These are phyloP conservation scores for Lepilemur ruficaudatus DNA, from an alignment of 2,797 vertebrate genomes.

Conservation along the genomic window DNA sequence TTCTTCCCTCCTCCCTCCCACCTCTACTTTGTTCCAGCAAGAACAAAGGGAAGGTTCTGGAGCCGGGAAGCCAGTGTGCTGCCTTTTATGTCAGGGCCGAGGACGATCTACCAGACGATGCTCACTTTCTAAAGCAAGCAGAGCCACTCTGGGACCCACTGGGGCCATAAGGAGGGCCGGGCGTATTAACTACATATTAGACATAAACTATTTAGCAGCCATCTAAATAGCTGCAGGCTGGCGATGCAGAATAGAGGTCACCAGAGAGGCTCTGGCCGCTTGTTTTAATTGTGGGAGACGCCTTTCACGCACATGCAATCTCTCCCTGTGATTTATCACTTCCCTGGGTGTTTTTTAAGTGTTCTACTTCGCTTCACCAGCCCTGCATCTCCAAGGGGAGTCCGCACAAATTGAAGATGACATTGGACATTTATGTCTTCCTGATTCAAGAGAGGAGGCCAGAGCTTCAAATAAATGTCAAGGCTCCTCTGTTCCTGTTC, in stretches of 20 bases:
- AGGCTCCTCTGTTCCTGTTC: neutral
- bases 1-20: neutral
- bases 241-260: slow-evolving; percentile 62
- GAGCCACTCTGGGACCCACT: slow-evolving; percentile 46
- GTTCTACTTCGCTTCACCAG: neutral
- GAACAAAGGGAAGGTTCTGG: neutral
- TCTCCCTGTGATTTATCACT: slow-evolving; percentile 35
- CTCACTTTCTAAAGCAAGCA: slow-evolving; percentile 59
- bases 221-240: neutral
- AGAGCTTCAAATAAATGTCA: neutral
- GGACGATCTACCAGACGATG: neutral
- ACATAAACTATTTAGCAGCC: slow-evolving; percentile 44
- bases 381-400: neutral
- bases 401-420: neutral
- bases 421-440: slow-evolving; percentile 40
- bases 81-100: neutral
- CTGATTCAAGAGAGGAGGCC: neutral
- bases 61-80: neutral
- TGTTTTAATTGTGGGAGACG: slow-evolving; percentile 49
- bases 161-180: slow-evolving; percentile 70
- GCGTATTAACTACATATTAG: slow-evolving; percentile 69
- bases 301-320: slow-evolving; percentile 36
- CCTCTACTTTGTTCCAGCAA: neutral
- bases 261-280: neutral
- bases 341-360: neutral